A percentile compares a stretch with the other conserved stretches of the same genome.
Evolutionary conservation across 1,140 invertebrate species (phyloP).

Genomic region (Lucilia sericata): DNA sequence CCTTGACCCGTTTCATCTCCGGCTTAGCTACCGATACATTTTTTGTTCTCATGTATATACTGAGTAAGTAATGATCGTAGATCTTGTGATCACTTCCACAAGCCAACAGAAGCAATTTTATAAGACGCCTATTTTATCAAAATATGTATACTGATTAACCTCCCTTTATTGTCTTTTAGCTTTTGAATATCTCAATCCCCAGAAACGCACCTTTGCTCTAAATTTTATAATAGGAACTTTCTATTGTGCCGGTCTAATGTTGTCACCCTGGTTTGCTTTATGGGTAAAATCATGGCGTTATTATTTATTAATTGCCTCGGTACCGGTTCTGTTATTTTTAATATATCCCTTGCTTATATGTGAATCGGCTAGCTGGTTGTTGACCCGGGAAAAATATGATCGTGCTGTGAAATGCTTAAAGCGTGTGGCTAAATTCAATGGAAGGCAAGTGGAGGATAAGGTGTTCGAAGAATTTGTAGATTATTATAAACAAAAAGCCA

Average conservation of each 20-base stretch:
- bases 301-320: conserved; percentile 69
- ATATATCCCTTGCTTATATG: conserved; percentile 70
- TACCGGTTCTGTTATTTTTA: conserved; percentile 69
- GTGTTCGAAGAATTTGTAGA: conserved; percentile 67
- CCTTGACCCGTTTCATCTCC: conserved; percentile 70
- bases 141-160: too few species aligned
- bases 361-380: conserved; percentile 75
- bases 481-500: conserved; percentile 56
- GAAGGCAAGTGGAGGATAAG: conserved; percentile 66
- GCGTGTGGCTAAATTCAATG: conserved; percentile 72
- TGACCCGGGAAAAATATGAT: conserved; percentile 71
- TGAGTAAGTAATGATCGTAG: conserved; percentile 66
- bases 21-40: conserved; percentile 72
- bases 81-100: too few species aligned
- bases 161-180: conserved; percentile 57
- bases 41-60: conserved; percentile 74
- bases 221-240: conserved; percentile 73
- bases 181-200: conserved; percentile 73
- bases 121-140: too few species aligned
- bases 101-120: too few species aligned
- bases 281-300: conserved; percentile 70
- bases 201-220: conserved; percentile 71
- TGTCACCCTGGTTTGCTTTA: conserved; percentile 73
- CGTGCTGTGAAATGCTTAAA: conserved; percentile 70
- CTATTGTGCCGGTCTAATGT: conserved; percentile 70